These are phyloP conservation scores for Spizella passerina DNA, from an alignment of 2,797 vertebrate genomes.

Conservation along the genomic window DNA sequence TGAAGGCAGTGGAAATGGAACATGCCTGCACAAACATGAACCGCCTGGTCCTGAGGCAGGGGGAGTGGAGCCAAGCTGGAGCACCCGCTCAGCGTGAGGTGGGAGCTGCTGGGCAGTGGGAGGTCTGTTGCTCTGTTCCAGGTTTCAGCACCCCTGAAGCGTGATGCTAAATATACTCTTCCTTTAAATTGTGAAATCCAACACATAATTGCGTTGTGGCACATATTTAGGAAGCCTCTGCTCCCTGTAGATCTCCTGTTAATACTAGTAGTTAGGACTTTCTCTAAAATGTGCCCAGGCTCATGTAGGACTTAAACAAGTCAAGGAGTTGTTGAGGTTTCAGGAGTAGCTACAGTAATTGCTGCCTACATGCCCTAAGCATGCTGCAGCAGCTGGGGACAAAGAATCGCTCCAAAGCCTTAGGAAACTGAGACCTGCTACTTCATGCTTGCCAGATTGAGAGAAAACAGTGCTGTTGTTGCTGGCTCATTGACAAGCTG, in stretches of 20 bases:
- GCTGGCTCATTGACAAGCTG: accelerated
- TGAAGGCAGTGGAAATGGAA: accelerated
- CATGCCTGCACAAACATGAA: background rate
- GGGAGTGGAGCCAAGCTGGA: background rate
- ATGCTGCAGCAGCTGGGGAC: accelerated
- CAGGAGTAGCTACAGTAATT: background rate
- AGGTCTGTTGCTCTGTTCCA: background rate
- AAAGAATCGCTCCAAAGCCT: accelerated
- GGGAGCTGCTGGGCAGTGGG: background rate
- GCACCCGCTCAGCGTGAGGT: accelerated
- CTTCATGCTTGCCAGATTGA: accelerated
- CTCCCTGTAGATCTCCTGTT: background rate
- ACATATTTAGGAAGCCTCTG: background rate
- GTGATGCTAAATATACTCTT: background rate
- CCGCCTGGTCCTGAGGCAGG: accelerated
- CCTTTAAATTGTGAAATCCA: conserved; percentile 31
- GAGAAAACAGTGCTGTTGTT: background rate
- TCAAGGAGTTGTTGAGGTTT: background rate
- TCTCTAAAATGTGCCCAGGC: background rate
- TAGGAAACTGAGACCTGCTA: background rate
- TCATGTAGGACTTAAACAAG: background rate
- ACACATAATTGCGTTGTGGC: conserved; percentile 10
- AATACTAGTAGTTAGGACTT: conserved; percentile 33
- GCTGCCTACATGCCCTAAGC: accelerated
- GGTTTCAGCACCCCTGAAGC: background rate